Evolutionary conservation across 2,888 invertebrate species (phyloP).

Genomic region (Mimas tiliae): DNA sequence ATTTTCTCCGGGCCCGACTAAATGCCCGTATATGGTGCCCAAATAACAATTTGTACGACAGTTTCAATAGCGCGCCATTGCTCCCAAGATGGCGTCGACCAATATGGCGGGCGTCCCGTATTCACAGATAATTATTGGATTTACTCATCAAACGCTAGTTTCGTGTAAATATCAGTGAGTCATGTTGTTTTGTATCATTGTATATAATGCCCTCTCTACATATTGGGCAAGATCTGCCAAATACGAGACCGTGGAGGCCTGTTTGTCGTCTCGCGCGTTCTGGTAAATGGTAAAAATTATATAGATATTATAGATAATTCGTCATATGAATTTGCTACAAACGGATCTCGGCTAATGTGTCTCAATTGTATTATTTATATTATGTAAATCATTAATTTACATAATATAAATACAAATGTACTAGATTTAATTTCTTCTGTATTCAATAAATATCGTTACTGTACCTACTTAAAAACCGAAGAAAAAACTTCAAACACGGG

Average conservation of each 20-base stretch:
- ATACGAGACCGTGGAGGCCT: not conserved
- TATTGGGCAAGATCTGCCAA: not conserved
- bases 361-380: too few species aligned
- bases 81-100: constrained; percentile 14
- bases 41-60: constrained; percentile 24
- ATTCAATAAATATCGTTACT: too few species aligned
- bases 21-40: constrained; percentile 8
- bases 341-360: too few species aligned
- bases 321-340: too few species aligned
- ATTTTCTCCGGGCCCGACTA: not conserved
- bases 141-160: constrained; percentile 19
- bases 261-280: too few species aligned
- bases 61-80: constrained; percentile 17
- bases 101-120: constrained; percentile 23
- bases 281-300: too few species aligned
- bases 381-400: too few species aligned
- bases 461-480: too few species aligned
- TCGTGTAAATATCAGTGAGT: constrained; percentile 5
- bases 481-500: too few species aligned
- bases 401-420: too few species aligned
- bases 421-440: too few species aligned
- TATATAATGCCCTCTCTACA: not conserved
- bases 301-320: too few species aligned
- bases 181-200: constrained; percentile 10
- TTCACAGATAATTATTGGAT: constrained; percentile 23